These are phyloP conservation scores for Phenganax stokvisi DNA, from an alignment of 92 coral and sea anemone species.

Conservation along the genomic window DNA sequence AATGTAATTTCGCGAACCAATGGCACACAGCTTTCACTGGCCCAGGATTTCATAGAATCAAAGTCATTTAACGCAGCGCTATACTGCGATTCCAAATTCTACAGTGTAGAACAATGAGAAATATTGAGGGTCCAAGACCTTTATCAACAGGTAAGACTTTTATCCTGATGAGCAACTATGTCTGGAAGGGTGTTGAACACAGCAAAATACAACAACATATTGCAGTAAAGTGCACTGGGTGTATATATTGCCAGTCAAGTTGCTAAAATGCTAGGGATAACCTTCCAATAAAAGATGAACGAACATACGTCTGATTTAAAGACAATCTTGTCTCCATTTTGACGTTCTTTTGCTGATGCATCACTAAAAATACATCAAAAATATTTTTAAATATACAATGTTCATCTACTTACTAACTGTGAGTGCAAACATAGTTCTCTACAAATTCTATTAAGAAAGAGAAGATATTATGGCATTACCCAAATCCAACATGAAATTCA, in stretches of 20 bases:
- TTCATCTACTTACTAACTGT: background rate
- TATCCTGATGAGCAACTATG: background rate
- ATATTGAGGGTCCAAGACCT: too few relatives aligned
- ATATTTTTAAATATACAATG: background rate
- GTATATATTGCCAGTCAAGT: too few relatives aligned
- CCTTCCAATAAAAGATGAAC: slow-evolving; percentile 43
- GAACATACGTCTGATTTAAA: slow-evolving; percentile 42
- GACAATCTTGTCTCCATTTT: slow-evolving; percentile 59
- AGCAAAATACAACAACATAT: slow-evolving; percentile 47
- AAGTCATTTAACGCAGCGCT: slow-evolving; percentile 58
- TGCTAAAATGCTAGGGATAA: too few relatives aligned
- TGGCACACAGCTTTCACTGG: slow-evolving; percentile 86
- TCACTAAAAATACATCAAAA: slow-evolving; percentile 54
- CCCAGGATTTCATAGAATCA: slow-evolving; percentile 69
- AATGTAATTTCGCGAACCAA: slow-evolving; percentile 91
- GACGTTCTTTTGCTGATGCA: slow-evolving; percentile 77
- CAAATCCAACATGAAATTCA: slow-evolving; percentile 86
- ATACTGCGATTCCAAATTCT: slow-evolving; percentile 63
- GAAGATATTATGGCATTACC: slow-evolving; percentile 43
- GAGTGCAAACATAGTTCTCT: too few relatives aligned
- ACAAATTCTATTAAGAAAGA: too few relatives aligned
- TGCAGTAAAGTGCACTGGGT: slow-evolving; percentile 24
- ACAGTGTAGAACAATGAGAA: slow-evolving; percentile 41
- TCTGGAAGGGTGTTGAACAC: background rate
- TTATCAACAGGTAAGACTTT: too few relatives aligned